Evolutionary conservation across 2,797 vertebrate species (phyloP).

Genomic region (Babyrousa celebensis): DNA sequence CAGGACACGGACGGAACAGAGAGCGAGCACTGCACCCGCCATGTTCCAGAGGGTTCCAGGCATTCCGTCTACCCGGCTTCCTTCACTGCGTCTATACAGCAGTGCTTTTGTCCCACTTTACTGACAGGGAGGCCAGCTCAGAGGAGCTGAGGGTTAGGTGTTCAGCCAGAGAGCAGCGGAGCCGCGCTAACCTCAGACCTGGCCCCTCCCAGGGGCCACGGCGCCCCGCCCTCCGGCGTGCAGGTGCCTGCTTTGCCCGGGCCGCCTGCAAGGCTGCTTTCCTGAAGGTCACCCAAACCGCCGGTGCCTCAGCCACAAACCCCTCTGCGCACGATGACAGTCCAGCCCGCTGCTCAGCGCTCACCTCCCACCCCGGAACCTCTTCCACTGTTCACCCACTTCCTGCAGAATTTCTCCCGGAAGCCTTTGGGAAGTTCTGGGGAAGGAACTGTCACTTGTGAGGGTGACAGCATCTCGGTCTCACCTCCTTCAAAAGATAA

Average conservation of each 20-base stretch:
- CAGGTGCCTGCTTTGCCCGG: not conserved
- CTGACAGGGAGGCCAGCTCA: not conserved
- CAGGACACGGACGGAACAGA: not conserved
- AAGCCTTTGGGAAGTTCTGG: not conserved
- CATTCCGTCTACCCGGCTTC: not conserved
- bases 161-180: not conserved
- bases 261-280: not conserved
- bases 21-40: not conserved
- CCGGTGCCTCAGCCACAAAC: not conserved
- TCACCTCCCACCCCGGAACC: not conserved
- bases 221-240: not conserved
- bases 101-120: fast-evolving
- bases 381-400: too few species aligned
- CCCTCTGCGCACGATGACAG: not conserved
- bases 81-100: not conserved
- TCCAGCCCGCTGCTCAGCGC: not conserved
- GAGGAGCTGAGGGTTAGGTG: not conserved
- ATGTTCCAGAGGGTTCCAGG: not conserved
- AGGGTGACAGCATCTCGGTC: not conserved
- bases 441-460: not conserved
- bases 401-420: not conserved
- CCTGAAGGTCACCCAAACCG: not conserved
- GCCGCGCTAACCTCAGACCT: not conserved
- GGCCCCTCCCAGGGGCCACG: not conserved
- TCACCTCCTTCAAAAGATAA: not conserved